phyloP scores from a whole-genome alignment of 2,797 vertebrate species.

The Pelochelys cantorii region DNA sequence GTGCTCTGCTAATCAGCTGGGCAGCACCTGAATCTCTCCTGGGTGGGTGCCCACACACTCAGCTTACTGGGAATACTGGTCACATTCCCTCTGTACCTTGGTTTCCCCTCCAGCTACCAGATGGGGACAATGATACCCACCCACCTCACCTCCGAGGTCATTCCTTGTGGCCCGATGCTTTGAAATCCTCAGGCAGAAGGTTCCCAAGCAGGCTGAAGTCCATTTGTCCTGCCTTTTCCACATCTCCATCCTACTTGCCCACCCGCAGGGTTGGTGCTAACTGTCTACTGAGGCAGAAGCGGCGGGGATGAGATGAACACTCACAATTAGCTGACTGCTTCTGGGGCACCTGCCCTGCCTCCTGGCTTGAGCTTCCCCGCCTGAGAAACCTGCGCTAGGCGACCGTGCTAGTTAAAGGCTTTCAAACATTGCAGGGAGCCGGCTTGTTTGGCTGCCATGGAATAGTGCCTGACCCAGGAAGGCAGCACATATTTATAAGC shows the following conservation, averaged over 20 bases:
- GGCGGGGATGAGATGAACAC: constrained; percentile 16
- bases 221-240: neutral
- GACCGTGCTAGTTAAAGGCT: constrained; percentile 46
- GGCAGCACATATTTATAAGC: constrained; percentile 52
- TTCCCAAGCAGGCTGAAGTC: neutral
- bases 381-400: neutral
- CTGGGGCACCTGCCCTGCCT: constrained; percentile 1
- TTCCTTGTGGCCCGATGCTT: neutral
- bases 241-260: neutral
- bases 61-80: no score
- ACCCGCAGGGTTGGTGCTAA: neutral
- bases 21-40: no score
- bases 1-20: no score
- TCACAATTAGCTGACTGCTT: neutral
- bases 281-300: constrained; percentile 13
- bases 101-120: neutral
- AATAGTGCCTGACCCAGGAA: constrained; percentile 58
- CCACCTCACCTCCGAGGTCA: neutral
- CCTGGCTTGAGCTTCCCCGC: constrained; percentile 18
- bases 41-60: no score
- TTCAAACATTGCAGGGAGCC: neutral
- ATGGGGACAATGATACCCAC: neutral
- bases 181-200: neutral
- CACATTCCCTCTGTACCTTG: neutral
- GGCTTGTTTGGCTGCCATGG: constrained; percentile 67